Percentiles rank a stretch among this genome's conserved stretches.
phyloP scores from a whole-genome alignment of 2,888 invertebrate genomes.

The Platycheirus rosarum region DNA sequence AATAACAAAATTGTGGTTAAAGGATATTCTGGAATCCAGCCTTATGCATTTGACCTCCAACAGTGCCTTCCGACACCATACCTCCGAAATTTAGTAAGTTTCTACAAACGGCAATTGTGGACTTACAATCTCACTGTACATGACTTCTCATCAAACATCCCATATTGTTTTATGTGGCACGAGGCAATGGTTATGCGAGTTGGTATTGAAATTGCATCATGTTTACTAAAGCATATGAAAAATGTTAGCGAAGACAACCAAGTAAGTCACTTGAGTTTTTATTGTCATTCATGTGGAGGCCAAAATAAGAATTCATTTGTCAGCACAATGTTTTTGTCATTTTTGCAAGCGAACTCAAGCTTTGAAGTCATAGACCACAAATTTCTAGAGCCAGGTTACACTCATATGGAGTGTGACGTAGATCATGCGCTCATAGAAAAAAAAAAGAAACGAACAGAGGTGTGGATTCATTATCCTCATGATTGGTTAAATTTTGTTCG shows the following conservation, averaged over 20 bases:
- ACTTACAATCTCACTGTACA: conserved; percentile 74
- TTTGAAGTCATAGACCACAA: conserved; percentile 62
- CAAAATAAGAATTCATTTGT: conserved; percentile 74
- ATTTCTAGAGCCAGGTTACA: conserved; percentile 65
- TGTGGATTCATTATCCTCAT: conserved; percentile 54
- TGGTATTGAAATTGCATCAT: conserved; percentile 73
- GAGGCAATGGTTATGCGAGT: conserved; percentile 68
- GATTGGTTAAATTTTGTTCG: conserved; percentile 61
- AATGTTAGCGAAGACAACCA: neutral
- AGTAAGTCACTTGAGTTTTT: conserved; percentile 66
- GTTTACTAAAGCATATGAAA: conserved; percentile 55
- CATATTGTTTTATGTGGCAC: conserved; percentile 73
- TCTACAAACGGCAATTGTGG: conserved; percentile 71
- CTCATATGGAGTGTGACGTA: conserved; percentile 65
- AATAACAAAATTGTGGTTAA: conserved; percentile 59
- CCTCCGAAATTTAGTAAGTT: conserved; percentile 56
- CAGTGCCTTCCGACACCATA: conserved; percentile 69
- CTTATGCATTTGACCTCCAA: conserved; percentile 68
- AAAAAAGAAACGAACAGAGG: conserved; percentile 60
- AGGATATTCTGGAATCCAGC: conserved; percentile 23
- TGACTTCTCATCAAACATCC: conserved; percentile 59
- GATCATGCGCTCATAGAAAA: conserved; percentile 59
- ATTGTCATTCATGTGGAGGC: conserved; percentile 68
- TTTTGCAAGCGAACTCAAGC: conserved; percentile 20
- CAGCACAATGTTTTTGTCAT: conserved; percentile 45